Base-by-base conservation (phyloP, 2,888 invertebrate species). In the Charanyca ferruginea region DNA sequence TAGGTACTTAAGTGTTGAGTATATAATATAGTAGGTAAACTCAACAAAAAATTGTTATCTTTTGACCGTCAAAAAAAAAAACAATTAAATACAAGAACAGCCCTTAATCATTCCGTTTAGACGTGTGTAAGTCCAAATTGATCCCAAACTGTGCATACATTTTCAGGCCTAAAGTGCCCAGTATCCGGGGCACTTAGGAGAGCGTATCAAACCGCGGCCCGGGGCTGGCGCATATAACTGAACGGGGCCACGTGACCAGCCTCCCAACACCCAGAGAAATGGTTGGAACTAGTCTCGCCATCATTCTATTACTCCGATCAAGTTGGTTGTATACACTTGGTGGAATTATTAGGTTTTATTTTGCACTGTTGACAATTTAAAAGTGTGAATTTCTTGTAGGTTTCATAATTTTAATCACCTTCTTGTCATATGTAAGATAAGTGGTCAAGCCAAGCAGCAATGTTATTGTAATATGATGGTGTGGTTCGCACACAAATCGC, bases 191-290 rank as follows among this genome's bases (percentile, higher is more conserved):
- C 54, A 69, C 81, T 76, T 82, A 72, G 65, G 60, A 73, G 55
- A 76, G 74, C 85, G 83, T 87, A 86, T 86, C 86, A 85, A 83
- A 87, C 87, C 85, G 79, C 83, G 79, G 80, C 80, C 81, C 66
- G 81, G 67, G 84, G 81, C 83, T 75, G 82, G 81, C 85, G 84
- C 77, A 87, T 87, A 88, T 91, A 90, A 91, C 91, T 90, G 91
- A 93, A 87, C 86, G 89, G 49, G 54, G 69, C 83, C 86, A 89
- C 92, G 91, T 93, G 92, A 90, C 87, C 80, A 22, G 90, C 81
- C 63, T 92, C 48, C 65, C 63, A 88, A 87, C 75, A 75, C 41
- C 60, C 63, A 70, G 72, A 78, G 83, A 85, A 82, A 83, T 66
- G 60, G 73, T 66, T 67, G 63, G 47, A 76, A 76, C 76, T 76